A percentile compares a stretch with the other conserved stretches of the same genome.
These are phyloP conservation scores for Conus ventricosus DNA, from an alignment of 1,140 invertebrate genomes.

Conservation along the genomic window DNA sequence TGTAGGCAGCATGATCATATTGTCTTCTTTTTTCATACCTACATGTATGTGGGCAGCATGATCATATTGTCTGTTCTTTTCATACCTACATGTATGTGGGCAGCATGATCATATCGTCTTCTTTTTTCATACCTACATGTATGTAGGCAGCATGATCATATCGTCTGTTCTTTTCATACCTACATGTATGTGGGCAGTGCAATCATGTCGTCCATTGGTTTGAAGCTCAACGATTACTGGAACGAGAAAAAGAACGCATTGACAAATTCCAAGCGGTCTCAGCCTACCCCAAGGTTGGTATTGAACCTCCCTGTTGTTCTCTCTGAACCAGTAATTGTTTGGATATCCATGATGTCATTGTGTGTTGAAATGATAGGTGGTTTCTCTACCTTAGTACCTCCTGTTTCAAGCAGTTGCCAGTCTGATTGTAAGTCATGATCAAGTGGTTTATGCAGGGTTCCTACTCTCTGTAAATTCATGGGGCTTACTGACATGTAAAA, in stretches of 20 bases:
- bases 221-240: constrained; percentile 71
- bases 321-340: no score
- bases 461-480: no score
- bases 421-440: no score
- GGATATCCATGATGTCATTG: not conserved
- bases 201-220: constrained; percentile 60
- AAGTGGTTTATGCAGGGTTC: no score
- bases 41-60: not conserved
- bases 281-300: not conserved
- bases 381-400: no score
- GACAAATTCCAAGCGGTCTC: not conserved
- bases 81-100: not conserved
- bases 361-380: not conserved
- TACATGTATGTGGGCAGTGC: constrained; percentile 52
- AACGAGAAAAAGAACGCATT: constrained; percentile 63
- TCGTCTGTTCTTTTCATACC: not conserved
- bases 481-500: no score
- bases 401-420: no score
- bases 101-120: not conserved
- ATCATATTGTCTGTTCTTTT: not conserved
- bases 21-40: not conserved
- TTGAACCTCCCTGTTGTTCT: no score
- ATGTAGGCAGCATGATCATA: not conserved
- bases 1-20: not conserved
- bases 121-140: not conserved